Evolutionary conservation across 2,888 invertebrate genomes (phyloP), one percentile per base, ranked within the genome.

Genomic region (Xestia ashworthii): DNA sequence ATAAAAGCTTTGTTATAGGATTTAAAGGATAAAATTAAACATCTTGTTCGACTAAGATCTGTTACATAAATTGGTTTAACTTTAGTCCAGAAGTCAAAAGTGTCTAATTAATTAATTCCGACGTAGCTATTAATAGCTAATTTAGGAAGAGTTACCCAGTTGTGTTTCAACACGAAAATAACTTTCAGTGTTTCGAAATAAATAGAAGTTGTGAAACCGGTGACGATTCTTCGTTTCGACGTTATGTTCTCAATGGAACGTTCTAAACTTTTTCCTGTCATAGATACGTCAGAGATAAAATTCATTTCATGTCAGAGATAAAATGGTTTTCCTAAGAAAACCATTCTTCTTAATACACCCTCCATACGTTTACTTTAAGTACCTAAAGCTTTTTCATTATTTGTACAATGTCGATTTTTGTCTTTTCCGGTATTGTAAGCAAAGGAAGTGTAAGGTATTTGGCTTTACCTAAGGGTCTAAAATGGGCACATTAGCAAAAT

Each of bases 171-270:
- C 69, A 67, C 41, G 67, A 11, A 81, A 77, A 83, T 81, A 80
- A 64, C 82, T 67, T 70, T 62, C 72, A 70, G 53, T 76, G 82
- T 76, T 76, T 69, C 71, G 71, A 81, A 81, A 83, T 77, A 53
- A 64, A 72, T 50, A 58, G 9, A 41, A 74, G 22, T 81, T 74
- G 58, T 77, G 85, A 66, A 81, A 77, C 25, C 19, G 16, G 22
- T 38, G 55, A 41, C n/a, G 22, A 9, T 12, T 44, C 12, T 64
- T 53, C 60, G 60, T 66, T 69, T 16, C 32, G 32, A 16, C 6
- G 16, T 12, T 44, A 32, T 25, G 38, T 58, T 62, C 3, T 41
- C 19, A 11, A 38, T 11, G 48, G 16, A 16, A 22, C 16, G 65
- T n/a, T 44, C 9, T n/a, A 12, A 44, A 65, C 16, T 25, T 44